Conservation (phyloP, 1,140 invertebrate genomes). For the Drosophila prosaltans region DNA sequence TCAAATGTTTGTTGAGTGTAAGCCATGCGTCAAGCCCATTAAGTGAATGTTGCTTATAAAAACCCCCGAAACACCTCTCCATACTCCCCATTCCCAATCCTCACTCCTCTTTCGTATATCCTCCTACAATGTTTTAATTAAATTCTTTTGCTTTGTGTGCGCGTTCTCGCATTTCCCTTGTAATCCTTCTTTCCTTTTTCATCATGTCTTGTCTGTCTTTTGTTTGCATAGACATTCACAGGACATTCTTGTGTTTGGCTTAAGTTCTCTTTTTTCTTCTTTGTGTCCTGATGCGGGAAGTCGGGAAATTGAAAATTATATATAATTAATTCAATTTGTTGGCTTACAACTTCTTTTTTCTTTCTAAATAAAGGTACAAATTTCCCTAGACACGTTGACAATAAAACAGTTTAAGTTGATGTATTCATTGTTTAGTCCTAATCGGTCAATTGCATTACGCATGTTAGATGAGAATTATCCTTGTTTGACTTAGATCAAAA, state of each 20-base stretch:
- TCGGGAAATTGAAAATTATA: slow-evolving; percentile 60
- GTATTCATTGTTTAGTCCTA: background rate
- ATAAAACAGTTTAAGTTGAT: slow-evolving; percentile 1
- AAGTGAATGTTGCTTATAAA: slow-evolving; percentile 29
- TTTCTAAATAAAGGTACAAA: slow-evolving; percentile 26
- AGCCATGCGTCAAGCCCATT: slow-evolving; percentile 50
- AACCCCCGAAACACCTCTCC: too few relatives aligned
- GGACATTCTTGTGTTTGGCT: slow-evolving; percentile 36
- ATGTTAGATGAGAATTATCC: background rate
- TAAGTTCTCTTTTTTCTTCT: slow-evolving; percentile 38
- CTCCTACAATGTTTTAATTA: slow-evolving; percentile 63
- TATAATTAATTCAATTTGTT: slow-evolving; percentile 79
- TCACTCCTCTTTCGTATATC: background rate
- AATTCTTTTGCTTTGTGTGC: slow-evolving; percentile 72
- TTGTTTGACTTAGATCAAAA: background rate
- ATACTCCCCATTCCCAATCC: slow-evolving; percentile 1
- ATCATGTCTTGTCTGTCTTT: slow-evolving; percentile 26
- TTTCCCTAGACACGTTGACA: slow-evolving; percentile 11
- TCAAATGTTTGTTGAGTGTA: slow-evolving; percentile 52
- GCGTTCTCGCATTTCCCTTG: slow-evolving; percentile 48
- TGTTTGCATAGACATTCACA: slow-evolving; percentile 65
- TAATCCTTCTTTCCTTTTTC: slow-evolving; percentile 55
- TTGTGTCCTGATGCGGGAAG: slow-evolving; percentile 16
- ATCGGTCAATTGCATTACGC: background rate
- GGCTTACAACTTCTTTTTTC: slow-evolving; percentile 34